Percentiles rank a stretch among this genome's conserved stretches.
phyloP scores from a whole-genome alignment of 2,113 vertebrate genomes.

The Mixornis gularis region DNA sequence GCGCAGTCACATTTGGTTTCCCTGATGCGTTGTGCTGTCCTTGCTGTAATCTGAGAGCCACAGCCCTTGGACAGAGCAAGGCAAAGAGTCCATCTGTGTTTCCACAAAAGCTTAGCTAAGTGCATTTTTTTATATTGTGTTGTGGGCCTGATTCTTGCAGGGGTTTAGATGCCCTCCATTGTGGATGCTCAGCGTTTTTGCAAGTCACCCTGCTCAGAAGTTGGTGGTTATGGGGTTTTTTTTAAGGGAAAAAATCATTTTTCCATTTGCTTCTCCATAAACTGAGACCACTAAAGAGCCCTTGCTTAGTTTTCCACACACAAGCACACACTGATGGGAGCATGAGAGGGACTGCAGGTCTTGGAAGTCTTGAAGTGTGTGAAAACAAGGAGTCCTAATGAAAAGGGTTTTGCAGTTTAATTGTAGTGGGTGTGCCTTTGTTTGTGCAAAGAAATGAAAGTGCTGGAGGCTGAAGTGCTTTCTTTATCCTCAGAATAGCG shows the following conservation, averaged over 20 bases:
- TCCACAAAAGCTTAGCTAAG: conserved; percentile 48
- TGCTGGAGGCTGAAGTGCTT: conserved; percentile 32
- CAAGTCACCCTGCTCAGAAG: not conserved
- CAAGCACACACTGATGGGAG: not conserved
- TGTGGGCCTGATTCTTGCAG: not conserved
- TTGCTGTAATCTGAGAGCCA: not conserved
- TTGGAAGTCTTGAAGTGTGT: not conserved
- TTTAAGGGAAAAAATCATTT: not conserved
- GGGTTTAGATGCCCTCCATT: not conserved
- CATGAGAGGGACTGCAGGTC: not conserved
- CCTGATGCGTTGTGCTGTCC: not conserved
- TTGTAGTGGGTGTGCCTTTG: conserved; percentile 47
- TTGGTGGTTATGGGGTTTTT: not conserved
- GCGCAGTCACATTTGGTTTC: not conserved
- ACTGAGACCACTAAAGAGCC: not conserved
- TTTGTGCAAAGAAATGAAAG: conserved; percentile 35
- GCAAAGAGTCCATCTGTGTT: not conserved
- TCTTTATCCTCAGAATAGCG: not conserved
- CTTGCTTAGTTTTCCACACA: not conserved
- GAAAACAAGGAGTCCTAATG: conserved; percentile 21
- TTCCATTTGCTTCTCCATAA: not conserved
- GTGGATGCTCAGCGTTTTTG: conserved; percentile 18
- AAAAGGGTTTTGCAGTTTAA: conserved; percentile 38
- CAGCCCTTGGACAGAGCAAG: not conserved
- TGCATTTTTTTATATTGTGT: conserved; percentile 19